A percentile compares a stretch with the other conserved stretches of the same genome.
Conservation (phyloP, 2,888 invertebrate genomes). For the Apamea crenata region DNA sequence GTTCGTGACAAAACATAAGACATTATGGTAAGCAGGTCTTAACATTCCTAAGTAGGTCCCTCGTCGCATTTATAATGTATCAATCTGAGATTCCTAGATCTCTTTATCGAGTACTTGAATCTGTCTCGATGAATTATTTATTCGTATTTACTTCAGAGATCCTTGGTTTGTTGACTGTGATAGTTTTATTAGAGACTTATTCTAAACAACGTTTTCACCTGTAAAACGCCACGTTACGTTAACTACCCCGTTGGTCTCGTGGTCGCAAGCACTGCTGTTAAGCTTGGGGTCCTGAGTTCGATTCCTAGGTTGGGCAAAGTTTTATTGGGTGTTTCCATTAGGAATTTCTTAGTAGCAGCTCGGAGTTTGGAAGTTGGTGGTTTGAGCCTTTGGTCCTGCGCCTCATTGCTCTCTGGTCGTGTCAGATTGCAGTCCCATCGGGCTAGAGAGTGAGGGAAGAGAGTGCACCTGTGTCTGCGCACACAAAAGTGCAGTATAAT, state of each 20-base stretch:
- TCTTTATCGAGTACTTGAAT: slow-evolving; percentile 1
- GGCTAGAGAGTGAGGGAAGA: not conserved
- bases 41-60: slow-evolving; percentile 37
- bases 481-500: not conserved
- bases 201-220: not conserved
- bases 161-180: not conserved
- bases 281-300: too few species aligned
- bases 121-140: slow-evolving; percentile 23
- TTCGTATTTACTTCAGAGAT: not conserved
- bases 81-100: slow-evolving; percentile 27
- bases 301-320: too few species aligned
- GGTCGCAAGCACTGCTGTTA: too few species aligned
- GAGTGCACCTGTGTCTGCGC: not conserved
- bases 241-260: too few species aligned
- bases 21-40: slow-evolving; percentile 29
- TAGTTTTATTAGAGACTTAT: not conserved
- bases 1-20: slow-evolving; percentile 44
- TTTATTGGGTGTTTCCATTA: too few species aligned
- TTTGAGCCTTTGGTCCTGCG: too few species aligned
- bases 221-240: not conserved
- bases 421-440: not conserved
- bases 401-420: not conserved
- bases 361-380: too few species aligned
- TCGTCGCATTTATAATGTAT: slow-evolving; percentile 30
- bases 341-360: not conserved